These are phyloP conservation scores for Isurus oxyrinchus DNA, from an alignment of 2,113 vertebrate genomes.

Conservation along the genomic window DNA sequence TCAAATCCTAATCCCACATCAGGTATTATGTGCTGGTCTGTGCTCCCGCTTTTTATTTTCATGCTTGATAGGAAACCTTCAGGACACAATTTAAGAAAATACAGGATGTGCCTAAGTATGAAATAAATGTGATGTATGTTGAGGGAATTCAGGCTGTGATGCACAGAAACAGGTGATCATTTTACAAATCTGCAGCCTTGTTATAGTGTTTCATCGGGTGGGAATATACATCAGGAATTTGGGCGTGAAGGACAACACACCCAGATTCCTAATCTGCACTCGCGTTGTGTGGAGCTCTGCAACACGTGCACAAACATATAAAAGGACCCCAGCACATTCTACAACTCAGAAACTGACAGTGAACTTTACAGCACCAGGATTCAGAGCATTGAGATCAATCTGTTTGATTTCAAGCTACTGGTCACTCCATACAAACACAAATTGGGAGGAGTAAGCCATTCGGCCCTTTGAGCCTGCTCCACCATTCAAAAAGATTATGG, in stretches of 20 bases:
- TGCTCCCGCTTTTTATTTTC: not conserved
- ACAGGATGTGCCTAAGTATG: not conserved
- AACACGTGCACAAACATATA: not conserved
- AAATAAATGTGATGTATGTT: not conserved
- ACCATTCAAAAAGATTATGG: too few species aligned
- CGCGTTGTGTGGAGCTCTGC: not conserved
- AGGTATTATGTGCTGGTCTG: not conserved
- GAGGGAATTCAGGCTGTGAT: not conserved
- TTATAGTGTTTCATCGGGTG: not conserved
- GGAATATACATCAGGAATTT: not conserved
- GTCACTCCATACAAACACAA: not conserved
- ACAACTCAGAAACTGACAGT: not conserved
- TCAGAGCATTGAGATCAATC: not conserved
- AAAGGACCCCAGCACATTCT: not conserved
- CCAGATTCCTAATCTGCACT: not conserved
- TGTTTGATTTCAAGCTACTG: constrained; percentile 2
- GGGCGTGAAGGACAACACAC: not conserved
- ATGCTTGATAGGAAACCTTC: not conserved
- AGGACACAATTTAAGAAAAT: not conserved
- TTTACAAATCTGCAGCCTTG: not conserved
- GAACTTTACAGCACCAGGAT: not conserved
- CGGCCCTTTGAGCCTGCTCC: too few species aligned
- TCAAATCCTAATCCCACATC: not conserved
- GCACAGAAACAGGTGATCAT: not conserved
- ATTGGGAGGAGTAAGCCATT: too few species aligned